A percentile compares a stretch with the other conserved stretches of the same genome.
These are phyloP conservation scores for Falco naumanni DNA, from an alignment of 2,797 vertebrate species.

Conservation along the genomic window DNA sequence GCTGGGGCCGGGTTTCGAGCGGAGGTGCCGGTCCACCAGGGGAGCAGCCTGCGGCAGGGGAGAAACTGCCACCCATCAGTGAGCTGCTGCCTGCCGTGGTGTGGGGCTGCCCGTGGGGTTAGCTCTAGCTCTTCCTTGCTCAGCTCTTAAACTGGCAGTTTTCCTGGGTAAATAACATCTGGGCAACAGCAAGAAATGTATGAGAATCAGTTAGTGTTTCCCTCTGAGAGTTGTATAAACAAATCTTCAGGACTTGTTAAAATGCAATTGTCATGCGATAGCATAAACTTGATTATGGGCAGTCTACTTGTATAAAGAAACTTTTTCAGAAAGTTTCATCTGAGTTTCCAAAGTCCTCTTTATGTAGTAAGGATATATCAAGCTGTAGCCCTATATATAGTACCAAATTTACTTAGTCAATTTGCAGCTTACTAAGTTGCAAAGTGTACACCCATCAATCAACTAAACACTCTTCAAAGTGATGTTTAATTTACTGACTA, in stretches of 20 bases:
- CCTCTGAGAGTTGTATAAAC: background rate
- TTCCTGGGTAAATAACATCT: background rate
- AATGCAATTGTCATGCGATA: background rate
- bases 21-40: background rate
- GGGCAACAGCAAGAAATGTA: rapidly evolving
- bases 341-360: too few species aligned
- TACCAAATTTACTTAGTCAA: too few species aligned
- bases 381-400: too few species aligned
- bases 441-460: background rate
- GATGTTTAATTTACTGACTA: background rate
- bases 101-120: background rate
- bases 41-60: background rate
- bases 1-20: background rate
- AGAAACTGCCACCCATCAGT: background rate
- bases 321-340: background rate
- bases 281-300: background rate
- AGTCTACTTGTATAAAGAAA: background rate
- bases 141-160: background rate
- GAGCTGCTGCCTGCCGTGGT: background rate
- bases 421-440: background rate
- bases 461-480: background rate
- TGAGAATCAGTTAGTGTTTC: background rate
- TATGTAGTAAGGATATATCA: too few species aligned
- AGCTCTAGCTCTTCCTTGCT: rapidly evolving
- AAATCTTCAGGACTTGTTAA: background rate